These are phyloP conservation scores for Ctena decussata DNA, from an alignment of 2,888 invertebrate species.

Conservation along the genomic window DNA sequence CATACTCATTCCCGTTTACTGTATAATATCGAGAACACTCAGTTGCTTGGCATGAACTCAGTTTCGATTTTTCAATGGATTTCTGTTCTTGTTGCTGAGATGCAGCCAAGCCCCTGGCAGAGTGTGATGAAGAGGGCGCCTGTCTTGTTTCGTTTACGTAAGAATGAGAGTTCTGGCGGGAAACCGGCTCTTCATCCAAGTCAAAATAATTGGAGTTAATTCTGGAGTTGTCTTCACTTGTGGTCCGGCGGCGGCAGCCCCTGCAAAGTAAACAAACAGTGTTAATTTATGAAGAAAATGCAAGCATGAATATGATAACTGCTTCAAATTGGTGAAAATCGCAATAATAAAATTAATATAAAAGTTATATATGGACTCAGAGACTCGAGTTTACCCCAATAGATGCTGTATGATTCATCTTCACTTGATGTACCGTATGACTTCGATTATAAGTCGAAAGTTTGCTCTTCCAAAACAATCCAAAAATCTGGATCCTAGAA, in stretches of 20 bases:
- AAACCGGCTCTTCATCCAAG: conserved; percentile 49
- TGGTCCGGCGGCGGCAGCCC: neutral
- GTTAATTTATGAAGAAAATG: no score
- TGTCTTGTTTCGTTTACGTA: conserved; percentile 45
- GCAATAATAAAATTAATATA: no score
- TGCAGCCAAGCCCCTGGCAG: conserved; percentile 20
- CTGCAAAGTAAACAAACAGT: neutral
- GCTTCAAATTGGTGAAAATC: no score
- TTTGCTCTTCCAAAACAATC: no score
- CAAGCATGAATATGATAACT: no score
- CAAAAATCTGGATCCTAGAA: no score
- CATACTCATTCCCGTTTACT: conserved; percentile 58
- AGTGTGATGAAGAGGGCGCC: neutral
- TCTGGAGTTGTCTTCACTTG: neutral
- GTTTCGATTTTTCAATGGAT: neutral
- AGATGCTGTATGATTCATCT: no score
- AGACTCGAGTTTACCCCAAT: no score
- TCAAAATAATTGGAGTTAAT: conserved; percentile 53
- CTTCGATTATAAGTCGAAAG: no score
- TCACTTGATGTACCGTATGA: no score
- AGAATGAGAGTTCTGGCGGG: conserved; percentile 39
- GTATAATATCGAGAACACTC: conserved; percentile 11
- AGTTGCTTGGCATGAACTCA: neutral
- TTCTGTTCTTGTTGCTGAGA: conserved; percentile 32
- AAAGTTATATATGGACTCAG: no score